Conservation (phyloP, 2,797 vertebrate genomes). For the Sardinella longiceps region DNA sequence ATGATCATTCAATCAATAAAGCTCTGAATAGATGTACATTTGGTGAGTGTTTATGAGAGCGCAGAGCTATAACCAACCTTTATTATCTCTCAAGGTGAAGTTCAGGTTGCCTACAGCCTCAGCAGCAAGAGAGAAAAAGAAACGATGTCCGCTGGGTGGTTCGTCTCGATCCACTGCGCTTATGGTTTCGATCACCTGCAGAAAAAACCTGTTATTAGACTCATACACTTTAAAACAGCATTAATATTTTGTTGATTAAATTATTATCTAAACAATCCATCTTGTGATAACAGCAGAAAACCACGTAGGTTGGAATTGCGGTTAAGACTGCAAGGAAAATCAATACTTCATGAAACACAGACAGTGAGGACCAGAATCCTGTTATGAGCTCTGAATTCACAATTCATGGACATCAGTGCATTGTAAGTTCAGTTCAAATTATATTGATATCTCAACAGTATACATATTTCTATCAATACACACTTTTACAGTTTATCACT, state of each 20-base stretch:
- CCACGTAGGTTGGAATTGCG: not conserved
- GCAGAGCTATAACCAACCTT: conserved; percentile 70
- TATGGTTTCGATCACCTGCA: conserved; percentile 87
- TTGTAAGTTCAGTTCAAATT: not conserved
- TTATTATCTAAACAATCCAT: conserved; percentile 14
- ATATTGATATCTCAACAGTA: not conserved
- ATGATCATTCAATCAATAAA: no score
- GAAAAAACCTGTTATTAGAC: conserved; percentile 11
- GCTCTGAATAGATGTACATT: no score
- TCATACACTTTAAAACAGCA: not conserved
- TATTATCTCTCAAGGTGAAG: conserved; percentile 86
- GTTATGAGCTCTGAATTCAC: not conserved
- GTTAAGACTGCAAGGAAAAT: not conserved
- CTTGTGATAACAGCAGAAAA: not conserved
- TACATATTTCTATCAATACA: not conserved
- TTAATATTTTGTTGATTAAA: conserved; percentile 10
- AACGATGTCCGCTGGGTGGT: conserved; percentile 84
- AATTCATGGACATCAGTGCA: not conserved
- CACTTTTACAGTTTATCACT: not conserved
- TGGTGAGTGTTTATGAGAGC: no score
- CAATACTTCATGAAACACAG: not conserved
- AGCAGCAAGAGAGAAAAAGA: conserved; percentile 83
- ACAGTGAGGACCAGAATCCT: not conserved
- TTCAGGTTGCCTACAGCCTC: conserved; percentile 83
- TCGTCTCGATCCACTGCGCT: conserved; percentile 89